Evolutionary conservation across 2,888 invertebrate species (phyloP).

Genomic region (Choreutis nemorana): DNA sequence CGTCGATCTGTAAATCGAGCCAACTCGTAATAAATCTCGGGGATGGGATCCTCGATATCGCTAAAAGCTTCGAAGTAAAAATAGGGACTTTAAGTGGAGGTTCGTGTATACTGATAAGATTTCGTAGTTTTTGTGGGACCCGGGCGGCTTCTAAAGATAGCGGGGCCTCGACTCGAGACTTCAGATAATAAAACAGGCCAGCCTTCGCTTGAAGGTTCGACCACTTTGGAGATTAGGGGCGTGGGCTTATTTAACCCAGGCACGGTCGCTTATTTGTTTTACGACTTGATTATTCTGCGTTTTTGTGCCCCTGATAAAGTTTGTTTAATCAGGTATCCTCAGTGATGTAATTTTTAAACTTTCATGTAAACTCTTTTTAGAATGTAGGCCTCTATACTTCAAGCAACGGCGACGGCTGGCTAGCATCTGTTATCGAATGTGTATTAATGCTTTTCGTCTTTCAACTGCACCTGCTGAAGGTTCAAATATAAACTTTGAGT

Average conservation of each 20-base stretch:
- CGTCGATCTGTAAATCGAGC: conserved; percentile 49
- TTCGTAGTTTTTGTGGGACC: conserved; percentile 53
- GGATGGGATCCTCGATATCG: conserved; percentile 46
- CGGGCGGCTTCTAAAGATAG: conserved; percentile 47
- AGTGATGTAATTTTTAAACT: no score
- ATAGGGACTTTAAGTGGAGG: conserved; percentile 57
- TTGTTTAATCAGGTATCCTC: no score
- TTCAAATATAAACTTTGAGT: conserved; percentile 32
- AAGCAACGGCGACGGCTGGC: conserved; percentile 40
- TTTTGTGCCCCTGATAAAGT: no score
- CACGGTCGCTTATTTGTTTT: conserved; percentile 40
- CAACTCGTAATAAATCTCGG: conserved; percentile 51
- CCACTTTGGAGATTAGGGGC: conserved; percentile 32
- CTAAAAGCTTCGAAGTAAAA: conserved; percentile 55
- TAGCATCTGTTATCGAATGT: conserved; percentile 56
- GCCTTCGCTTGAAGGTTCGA: conserved; percentile 39
- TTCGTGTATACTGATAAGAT: conserved; percentile 60
- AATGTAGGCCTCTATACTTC: no score
- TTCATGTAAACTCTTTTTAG: no score
- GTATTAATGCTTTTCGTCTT: conserved; percentile 55
- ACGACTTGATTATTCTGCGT: conserved; percentile 23
- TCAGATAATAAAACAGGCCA: conserved; percentile 43
- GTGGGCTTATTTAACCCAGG: conserved; percentile 41
- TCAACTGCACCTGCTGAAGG: conserved; percentile 47
- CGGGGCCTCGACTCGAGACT: conserved; percentile 26